Evolutionary conservation across 2,113 vertebrate species (phyloP), one percentile per base, ranked within the genome.

Genomic region (Smithornis capensis): DNA sequence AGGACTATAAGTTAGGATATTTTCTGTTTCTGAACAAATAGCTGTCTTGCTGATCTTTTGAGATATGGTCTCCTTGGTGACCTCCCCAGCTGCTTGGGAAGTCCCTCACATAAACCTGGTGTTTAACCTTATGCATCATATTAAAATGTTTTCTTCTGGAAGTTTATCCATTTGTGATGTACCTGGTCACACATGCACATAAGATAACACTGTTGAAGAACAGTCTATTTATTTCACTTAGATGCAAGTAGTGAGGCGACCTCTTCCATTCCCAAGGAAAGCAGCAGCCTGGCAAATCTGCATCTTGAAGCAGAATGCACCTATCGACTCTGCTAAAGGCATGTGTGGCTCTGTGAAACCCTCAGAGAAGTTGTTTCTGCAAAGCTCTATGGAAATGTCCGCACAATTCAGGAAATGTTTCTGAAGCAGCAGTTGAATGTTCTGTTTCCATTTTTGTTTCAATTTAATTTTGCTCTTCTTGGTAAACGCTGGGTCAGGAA

Each of bases 381-480:
- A 96, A 84, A 82, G 38, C 80, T 86, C 37, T 90, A 11, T 31
- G 59, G 62, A 92, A 88, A 95, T 59, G 59, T 75, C 67, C 68
- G 7, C 86, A 84, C 15, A 50, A 33, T 45, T 55, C 65, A 93
- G 70, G 75, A 96, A 92, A 86, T 22, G 1, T 80, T 81, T 95
- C 63, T 91, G 82, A 83, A 88, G 60, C 35, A 74, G 57, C 53
- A 82, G 70, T 15, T 56, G 35, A 88, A 69, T 67, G 75, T 91
- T 95, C 67, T 81, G 45, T 44, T 63, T 73, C 49, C 14, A 3
- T 21, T 50, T 70, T 78, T 67, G n/a, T 59, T 45, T 8, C 15
- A n/a, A 29, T 74, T 70, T 29, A 40, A 63, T 59, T 86, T 80
- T 80, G 44, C 37, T 16, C 7, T 63, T 68, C 47, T 85, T 80